Percentiles rank a stretch among this genome's conserved stretches.
Conservation (phyloP, 2,797 vertebrate genomes). For the Mormyrops attenuatus region DNA sequence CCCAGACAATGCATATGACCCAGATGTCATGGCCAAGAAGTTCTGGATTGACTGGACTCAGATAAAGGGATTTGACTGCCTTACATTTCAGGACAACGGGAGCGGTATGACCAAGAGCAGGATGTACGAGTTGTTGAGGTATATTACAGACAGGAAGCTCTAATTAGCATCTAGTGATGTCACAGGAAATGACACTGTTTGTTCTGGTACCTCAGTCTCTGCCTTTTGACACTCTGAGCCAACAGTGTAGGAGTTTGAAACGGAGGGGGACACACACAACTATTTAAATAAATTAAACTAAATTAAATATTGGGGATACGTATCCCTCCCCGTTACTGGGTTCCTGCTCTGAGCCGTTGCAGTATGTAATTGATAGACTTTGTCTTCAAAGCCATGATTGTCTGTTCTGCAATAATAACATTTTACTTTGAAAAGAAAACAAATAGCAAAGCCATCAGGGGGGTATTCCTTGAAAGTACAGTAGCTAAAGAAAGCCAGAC, state of each 20-base stretch:
- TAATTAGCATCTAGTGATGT: background rate
- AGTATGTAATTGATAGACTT: background rate
- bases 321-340: background rate
- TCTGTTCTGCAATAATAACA: background rate
- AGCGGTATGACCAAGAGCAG: conserved; percentile 75
- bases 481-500: background rate
- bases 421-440: background rate
- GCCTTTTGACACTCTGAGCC: background rate
- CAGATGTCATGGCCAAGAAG: conserved; percentile 84
- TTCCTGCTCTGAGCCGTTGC: background rate
- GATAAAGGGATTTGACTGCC: conserved; percentile 63
- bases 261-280: background rate
- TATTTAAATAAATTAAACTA: background rate
- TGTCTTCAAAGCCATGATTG: background rate
- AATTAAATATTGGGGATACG: background rate
- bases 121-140: conserved; percentile 95
- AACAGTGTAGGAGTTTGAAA: background rate
- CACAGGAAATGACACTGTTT: background rate
- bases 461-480: background rate
- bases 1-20: conserved; percentile 91
- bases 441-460: background rate
- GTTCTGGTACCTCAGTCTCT: background rate
- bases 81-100: conserved; percentile 87
- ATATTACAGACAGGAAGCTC: background rate
- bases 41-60: conserved; percentile 89